Base-by-base conservation (phyloP, 1,140 invertebrate species). In the Ips nitidus region DNA sequence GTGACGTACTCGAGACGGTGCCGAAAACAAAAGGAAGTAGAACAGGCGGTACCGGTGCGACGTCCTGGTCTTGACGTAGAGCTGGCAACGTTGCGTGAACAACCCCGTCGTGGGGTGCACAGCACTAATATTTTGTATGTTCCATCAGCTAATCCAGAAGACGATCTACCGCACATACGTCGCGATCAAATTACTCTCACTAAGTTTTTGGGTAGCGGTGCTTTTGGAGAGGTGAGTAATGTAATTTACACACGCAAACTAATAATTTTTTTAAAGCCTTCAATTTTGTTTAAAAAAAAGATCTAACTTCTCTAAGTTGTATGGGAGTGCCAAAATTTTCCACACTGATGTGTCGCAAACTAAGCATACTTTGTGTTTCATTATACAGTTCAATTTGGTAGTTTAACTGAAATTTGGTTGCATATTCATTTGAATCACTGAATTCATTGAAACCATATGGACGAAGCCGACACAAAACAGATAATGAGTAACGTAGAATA, bases 131-230 rank as follows among this genome's bases (percentile, higher is more conserved):
- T 91, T 6, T 81, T 95, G 1, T 96, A 97, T 75, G 87, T 86
- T 7, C 82, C 83, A 1, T 81, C 82, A 8, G 71, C 76, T 45
- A 78, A 78, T 41, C 76, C 85, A 0, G 79, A 86, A 1, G 84
- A 88, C 76, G 88, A 91, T 75, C 80, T 97, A n/a, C 93, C 94
- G 0, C 93, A 94, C 77, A 92, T 98, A 57, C 85, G 88, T 41
- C 84, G 82, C 43, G 81, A 83, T 41, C 88, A 91, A 76, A 91
- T 98, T 50, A 91, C 89, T 0, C 79, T 95, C 1, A 90, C 88
- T 0, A 94, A 95, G 79, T 95, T 96, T 77, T 82, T 98, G 47
- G 97, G 96, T 0, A 94, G 92, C 70, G 97, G 97, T 1, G 95
- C 95, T n/a, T 98, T 98, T 79, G 97, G 96, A 2, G 95, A 98